Conservation (phyloP, 2,888 invertebrate genomes). For the Dryomyza anilis region DNA sequence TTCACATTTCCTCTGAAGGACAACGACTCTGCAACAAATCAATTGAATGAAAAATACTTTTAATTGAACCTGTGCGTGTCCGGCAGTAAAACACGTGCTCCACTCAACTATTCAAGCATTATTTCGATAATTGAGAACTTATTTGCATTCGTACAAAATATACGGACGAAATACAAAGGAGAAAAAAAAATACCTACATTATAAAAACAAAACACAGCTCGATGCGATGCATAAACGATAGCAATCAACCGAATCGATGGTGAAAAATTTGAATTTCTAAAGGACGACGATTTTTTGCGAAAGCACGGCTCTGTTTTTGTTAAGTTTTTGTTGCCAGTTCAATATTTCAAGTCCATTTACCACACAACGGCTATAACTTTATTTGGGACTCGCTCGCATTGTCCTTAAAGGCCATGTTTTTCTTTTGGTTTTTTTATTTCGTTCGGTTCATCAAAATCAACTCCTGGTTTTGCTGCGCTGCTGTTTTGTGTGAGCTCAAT, state of each 20-base stretch:
- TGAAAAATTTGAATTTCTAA: background rate
- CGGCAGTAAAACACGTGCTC: background rate
- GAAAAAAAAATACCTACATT: background rate
- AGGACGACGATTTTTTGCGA: background rate
- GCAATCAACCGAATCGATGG: background rate
- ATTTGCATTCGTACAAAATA: background rate
- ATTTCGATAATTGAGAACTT: conserved; percentile 2
- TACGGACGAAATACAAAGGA: background rate
- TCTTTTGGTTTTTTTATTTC: background rate
- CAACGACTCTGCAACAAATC: background rate
- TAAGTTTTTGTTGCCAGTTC: background rate
- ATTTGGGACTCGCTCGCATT: background rate
- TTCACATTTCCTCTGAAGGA: no score
- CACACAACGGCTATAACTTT: background rate
- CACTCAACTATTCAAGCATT: background rate
- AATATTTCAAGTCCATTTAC: conserved; percentile 14
- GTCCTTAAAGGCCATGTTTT: background rate
- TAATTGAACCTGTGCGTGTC: conserved; percentile 7
- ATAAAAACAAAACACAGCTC: no score
- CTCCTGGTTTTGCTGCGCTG: no score
- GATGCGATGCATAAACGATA: background rate
- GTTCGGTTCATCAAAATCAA: background rate
- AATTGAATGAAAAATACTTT: conserved; percentile 11
- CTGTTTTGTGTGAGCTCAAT: conserved; percentile 5
- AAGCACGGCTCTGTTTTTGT: background rate